A percentile compares a stretch with the other conserved stretches of the same genome.
Evolutionary conservation across 2,113 vertebrate species (phyloP).

Genomic region (Crotalus horridus): DNA sequence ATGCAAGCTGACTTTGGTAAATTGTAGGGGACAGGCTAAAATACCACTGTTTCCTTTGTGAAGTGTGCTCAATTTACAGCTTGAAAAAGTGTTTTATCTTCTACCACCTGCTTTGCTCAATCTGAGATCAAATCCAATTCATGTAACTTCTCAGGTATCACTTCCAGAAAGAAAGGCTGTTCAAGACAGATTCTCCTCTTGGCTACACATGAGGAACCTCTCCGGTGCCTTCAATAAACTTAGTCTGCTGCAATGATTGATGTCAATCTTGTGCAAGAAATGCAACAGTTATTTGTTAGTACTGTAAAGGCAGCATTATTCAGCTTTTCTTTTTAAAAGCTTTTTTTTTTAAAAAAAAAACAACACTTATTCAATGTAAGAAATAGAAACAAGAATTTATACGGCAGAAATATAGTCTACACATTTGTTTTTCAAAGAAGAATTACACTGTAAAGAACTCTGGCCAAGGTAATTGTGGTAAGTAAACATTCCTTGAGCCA

Average conservation of each 20-base stretch:
- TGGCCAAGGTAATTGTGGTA: background rate
- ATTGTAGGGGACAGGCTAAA: background rate
- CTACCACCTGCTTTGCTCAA: conserved; percentile 5
- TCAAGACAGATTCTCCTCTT: conserved; percentile 1
- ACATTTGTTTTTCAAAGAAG: background rate
- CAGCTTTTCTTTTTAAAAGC: background rate
- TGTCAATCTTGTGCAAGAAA: background rate
- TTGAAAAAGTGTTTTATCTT: conserved; percentile 9
- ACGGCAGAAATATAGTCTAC: background rate
- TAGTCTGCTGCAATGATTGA: background rate
- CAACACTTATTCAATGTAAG: background rate
- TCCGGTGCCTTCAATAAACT: background rate
- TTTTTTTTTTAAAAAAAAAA: background rate
- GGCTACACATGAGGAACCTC: conserved; percentile 3
- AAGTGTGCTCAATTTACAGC: background rate
- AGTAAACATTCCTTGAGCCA: background rate
- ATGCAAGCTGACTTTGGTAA: background rate
- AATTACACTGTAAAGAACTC: background rate
- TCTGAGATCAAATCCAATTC: conserved; percentile 7
- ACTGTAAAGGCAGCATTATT: background rate
- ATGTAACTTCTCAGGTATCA: conserved; percentile 10
- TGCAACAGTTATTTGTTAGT: background rate
- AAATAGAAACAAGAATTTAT: background rate
- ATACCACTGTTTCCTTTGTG: background rate
- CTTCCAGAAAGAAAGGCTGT: background rate